phyloP scores from a whole-genome alignment of 2,797 vertebrate species.

The Lutjanus campechanus region DNA sequence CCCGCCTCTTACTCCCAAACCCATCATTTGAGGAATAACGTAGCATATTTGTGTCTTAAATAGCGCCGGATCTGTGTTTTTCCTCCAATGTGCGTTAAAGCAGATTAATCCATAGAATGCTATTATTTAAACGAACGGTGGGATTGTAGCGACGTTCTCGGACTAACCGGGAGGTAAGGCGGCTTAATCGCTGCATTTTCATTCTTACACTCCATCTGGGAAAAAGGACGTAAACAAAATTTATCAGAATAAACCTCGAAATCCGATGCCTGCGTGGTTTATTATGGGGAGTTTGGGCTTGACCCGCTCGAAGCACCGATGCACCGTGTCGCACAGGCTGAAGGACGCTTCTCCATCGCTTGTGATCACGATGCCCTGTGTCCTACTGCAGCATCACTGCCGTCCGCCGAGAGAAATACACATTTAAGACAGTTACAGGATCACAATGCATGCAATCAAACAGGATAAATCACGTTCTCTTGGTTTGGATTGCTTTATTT shows the following conservation, averaged over 20 bases:
- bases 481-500: not conserved
- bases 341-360: slow-evolving; percentile 84
- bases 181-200: slow-evolving; percentile 38
- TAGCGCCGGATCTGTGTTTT: slow-evolving; percentile 2
- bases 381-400: slow-evolving; percentile 66
- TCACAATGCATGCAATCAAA: not conserved
- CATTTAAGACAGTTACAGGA: not conserved
- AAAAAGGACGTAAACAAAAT: not conserved
- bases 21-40: slow-evolving; percentile 61
- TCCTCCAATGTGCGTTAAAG: slow-evolving; percentile 13
- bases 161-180: slow-evolving; percentile 71
- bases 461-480: not conserved
- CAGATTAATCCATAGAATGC: slow-evolving; percentile 67
- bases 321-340: slow-evolving; percentile 70
- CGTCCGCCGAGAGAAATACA: slow-evolving; percentile 30
- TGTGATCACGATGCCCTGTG: slow-evolving; percentile 65
- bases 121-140: slow-evolving; percentile 41
- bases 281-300: slow-evolving; percentile 10
- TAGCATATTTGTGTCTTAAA: slow-evolving; percentile 34
- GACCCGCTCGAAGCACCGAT: slow-evolving; percentile 41
- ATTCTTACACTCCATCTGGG: slow-evolving; percentile 41
- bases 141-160: slow-evolving; percentile 59
- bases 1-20: slow-evolving; percentile 67
- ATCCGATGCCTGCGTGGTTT: not conserved
- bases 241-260: not conserved